phyloP scores from a whole-genome alignment of 1,140 invertebrate species.

The Plutomurus gul region DNA sequence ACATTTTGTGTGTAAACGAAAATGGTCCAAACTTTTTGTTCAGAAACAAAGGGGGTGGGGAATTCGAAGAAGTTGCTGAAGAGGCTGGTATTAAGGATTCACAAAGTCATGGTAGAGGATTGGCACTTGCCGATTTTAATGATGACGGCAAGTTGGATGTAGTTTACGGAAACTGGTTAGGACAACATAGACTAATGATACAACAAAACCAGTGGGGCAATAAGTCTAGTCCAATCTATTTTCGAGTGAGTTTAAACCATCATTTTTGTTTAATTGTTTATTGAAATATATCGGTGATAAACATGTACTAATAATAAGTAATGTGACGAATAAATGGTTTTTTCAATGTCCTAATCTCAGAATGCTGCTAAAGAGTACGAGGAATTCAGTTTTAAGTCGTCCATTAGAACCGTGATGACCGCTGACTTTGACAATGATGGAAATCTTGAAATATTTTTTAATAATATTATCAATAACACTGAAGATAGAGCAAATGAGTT shows the following conservation, averaged over 20 bases:
- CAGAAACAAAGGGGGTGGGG: background rate
- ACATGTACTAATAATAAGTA: background rate
- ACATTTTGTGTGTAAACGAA: background rate
- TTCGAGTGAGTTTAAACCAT: background rate
- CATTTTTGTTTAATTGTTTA: background rate
- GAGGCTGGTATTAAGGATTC: background rate
- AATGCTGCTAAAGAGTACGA: constrained; percentile 2
- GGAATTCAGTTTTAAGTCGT: background rate
- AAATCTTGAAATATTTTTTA: background rate
- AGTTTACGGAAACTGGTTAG: background rate
- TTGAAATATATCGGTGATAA: background rate
- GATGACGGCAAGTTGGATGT: background rate
- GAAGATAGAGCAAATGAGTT: constrained; percentile 6
- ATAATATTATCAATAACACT: background rate
- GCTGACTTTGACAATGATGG: constrained; percentile 18
- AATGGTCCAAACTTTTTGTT: background rate
- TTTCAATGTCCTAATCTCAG: too few species aligned
- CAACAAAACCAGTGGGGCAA: constrained; percentile 1
- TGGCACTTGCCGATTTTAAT: background rate
- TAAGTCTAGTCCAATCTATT: background rate
- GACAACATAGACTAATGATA: background rate
- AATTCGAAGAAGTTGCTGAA: background rate
- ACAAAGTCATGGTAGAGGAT: background rate
- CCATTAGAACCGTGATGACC: background rate
- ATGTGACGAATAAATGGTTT: too few species aligned